phyloP scores from a whole-genome alignment of 2,113 vertebrate genomes.

The Egretta garzetta region DNA sequence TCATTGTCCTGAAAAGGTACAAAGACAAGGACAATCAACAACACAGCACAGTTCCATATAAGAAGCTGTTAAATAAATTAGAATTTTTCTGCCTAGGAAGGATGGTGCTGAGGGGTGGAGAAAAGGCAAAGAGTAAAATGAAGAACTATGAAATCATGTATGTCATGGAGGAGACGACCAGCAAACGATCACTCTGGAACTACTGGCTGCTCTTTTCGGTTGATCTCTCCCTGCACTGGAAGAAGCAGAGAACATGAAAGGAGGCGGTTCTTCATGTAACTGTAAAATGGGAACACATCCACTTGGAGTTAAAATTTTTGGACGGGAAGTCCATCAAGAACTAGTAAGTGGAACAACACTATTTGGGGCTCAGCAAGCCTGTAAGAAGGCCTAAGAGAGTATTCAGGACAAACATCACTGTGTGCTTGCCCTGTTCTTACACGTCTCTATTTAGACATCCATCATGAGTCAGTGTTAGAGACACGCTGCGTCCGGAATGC shows the following conservation, averaged over 20 bases:
- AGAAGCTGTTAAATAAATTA: neutral
- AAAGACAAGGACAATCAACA: neutral
- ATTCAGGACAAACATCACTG: neutral
- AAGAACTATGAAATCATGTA: neutral
- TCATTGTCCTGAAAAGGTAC: neutral
- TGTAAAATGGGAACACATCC: neutral
- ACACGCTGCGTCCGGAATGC: accelerated
- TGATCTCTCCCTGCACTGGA: neutral
- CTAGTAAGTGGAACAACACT: neutral
- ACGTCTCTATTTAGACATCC: neutral
- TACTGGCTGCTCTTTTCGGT: neutral
- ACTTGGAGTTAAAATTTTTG: neutral
- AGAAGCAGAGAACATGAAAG: neutral
- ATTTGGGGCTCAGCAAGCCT: accelerated
- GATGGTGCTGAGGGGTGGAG: neutral
- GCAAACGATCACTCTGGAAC: neutral
- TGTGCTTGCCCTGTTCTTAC: neutral
- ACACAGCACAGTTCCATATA: neutral
- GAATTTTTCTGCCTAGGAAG: neutral
- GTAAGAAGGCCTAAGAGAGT: no score
- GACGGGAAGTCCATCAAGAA: neutral
- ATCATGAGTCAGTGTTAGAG: neutral
- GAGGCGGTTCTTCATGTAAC: neutral
- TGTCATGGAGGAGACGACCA: neutral
- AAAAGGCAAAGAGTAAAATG: neutral